Evolutionary conservation across 2,797 vertebrate species (phyloP), one percentile per base, ranked within the genome.

Genomic region (Notoglanidium macrostoma): DNA sequence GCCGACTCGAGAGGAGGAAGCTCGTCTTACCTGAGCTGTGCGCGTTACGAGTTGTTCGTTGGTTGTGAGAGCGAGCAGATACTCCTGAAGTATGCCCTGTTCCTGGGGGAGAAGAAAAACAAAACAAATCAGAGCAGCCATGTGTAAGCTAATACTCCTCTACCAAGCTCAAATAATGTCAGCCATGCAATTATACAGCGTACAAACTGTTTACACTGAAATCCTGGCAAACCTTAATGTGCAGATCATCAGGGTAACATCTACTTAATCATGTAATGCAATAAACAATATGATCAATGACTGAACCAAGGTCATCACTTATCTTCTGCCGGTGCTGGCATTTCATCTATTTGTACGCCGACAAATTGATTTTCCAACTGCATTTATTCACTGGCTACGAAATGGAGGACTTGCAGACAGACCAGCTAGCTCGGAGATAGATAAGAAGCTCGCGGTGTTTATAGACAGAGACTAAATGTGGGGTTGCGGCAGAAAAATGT

Each of bases 31-130:
- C 97, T 98, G 96, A 49, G 97, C 95, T 6, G 97, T 97, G 92
- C 96, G 98, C 90, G 94, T 95, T 89, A 97, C 94, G 90, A 99
- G 96, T 94, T 98, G 97, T 93, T 98, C 97, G 44, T 98, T 97
- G 0, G 97, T 98, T 88, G 97, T 98, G 95, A 99, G 96, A 92
- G 97, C 97, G 89, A 98, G 94, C 92, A 99, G 95, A 94, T 98
- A 99, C 74, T 98, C 97, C 94, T 98, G 97, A 67, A 98, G 96
- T 93, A 97, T 91, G 82, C 96, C 97, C 76, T 97, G 96, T 81
- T 97, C 96, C 98, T 99, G 95, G 46, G 14, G 8, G 40, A 40
- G 40, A 40, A 40, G 6, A 5, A 49, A 49, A 49, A 49, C 46
- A 29, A 78, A 19, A 73, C 4, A 44, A 84, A 57, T 17, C 3